Conservation (phyloP, 1,140 invertebrate species). For the Formica exsecta region DNA sequence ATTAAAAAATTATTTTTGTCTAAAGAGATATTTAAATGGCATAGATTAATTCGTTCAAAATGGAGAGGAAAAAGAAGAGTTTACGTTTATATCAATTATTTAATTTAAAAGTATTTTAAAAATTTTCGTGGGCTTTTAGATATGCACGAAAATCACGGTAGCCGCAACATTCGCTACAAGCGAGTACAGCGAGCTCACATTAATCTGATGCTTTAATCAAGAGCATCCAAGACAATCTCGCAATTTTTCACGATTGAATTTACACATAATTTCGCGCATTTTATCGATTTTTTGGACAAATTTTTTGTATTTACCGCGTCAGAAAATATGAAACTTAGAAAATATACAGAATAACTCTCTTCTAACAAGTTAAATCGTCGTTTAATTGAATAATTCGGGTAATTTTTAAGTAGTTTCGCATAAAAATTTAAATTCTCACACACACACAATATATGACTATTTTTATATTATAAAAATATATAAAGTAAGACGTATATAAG, state of each 20-base stretch:
- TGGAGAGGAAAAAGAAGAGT: neutral
- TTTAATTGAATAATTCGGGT: slow-evolving; percentile 2
- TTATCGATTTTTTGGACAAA: slow-evolving; percentile 19
- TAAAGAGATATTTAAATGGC: neutral
- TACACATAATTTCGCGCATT: slow-evolving; percentile 1
- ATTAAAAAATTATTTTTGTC: neutral
- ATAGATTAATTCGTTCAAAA: neutral
- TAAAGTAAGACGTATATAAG: too few relatives aligned
- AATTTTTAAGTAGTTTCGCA: neutral
- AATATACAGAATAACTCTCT: neutral
- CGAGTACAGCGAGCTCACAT: neutral
- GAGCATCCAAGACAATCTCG: neutral
- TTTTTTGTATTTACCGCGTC: neutral
- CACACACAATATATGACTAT: too few relatives aligned
- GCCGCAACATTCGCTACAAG: neutral
- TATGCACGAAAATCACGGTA: neutral
- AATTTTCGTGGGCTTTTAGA: neutral
- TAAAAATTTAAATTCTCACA: neutral
- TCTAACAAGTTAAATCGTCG: too few relatives aligned
- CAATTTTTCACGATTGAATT: slow-evolving; percentile 34
- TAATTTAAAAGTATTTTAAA: neutral
- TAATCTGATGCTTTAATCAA: slow-evolving; percentile 14
- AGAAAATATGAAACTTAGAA: neutral
- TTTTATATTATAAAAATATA: too few relatives aligned
- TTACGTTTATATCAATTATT: neutral